Base-by-base conservation (phyloP, 2,113 vertebrate genomes). In the Lasiurus borealis region DNA sequence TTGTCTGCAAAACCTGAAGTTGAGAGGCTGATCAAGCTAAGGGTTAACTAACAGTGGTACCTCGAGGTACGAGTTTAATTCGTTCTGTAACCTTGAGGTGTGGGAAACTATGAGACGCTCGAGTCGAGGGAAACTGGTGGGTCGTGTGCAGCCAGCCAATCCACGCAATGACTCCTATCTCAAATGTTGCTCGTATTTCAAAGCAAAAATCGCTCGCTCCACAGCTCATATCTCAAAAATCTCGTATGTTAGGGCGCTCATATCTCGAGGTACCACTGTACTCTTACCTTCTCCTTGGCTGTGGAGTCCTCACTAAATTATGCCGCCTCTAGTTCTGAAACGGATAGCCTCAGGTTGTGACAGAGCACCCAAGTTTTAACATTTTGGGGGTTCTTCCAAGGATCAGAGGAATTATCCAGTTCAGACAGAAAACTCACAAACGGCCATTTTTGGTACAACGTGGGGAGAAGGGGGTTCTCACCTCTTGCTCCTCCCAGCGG, bases 1-100 rank as follows among this genome's bases (percentile, higher is more conserved):
- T 85, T 40, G 25, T 93, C 34, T 71, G 77, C 62, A 85, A 72
- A 93, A 76, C 78, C n/a, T 36, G 34, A 93, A 29, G 8, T 54
- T 8, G 1, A 57, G 54, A 84, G 34, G 64, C 27, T 71, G 21
- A 80, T 31, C n/a, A 46, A 86, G 57, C 27, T 25, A 8, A 48
- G 81, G 48, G 29, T 52, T 46, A 27, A 34, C 13, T 75, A 31
- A n/a, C 40, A 40, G 40, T 40, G 40, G 3, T 40, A 40, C 40
- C 40, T 40, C 40, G 40, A 40, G 40, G 5, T 40, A 40, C 40
- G 40, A 40, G 40, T 40, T 40, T 40, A 40, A 40, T 40, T 40
- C 40, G 40, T 40, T 40, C 40, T 5, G 40, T 40, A 40, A 40
- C 40, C 40, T 40, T 40, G 40, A 40, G 40, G 40, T 5, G 40